Evolutionary conservation across 2,113 vertebrate species (phyloP), one percentile per base, ranked within the genome.

Genomic region (Austrofundulus limnaeus): DNA sequence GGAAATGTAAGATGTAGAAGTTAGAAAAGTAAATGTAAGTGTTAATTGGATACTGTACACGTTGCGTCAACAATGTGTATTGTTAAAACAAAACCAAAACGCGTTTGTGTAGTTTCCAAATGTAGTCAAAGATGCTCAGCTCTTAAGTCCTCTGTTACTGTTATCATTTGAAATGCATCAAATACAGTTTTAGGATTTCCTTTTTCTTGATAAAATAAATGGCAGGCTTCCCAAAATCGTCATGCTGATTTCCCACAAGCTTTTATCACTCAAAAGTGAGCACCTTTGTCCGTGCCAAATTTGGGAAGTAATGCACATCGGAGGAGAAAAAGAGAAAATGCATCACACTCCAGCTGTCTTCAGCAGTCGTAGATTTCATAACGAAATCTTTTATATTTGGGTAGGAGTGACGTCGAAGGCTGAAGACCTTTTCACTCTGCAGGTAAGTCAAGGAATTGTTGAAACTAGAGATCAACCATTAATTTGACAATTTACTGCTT

Each of bases 381-480:
- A 13, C 23, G 3, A 20, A 11, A 37, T 11, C 9, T 11, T 52
- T 19, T 13, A 16, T 64, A 7, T 43, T 49, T 37, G 31, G 5
- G 71, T 51, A 58, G 51, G 45, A 55, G 48, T 48, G 68, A 62
- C 63, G 8, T 43, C 72, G 46, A 4, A 63, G 55, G 53, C 64
- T 41, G 69, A 55, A 82, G 46, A 68, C 53, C 84, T 46, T 66
- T 78, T 16, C 19, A 77, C 49, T 48, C 9, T 9, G 53, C 74
- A 89, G 87, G 87, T 89, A 87, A 89, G 87, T 89, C 14, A 28
- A 62, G 52, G 61, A 43, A 48, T 38, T 21, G 19, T 4, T 19
- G 12, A 50, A 20, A 53, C 3, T 9, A 58, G 19, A 61, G 4
- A 13, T n/a, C n/a, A n/a, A n/a, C n/a, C n/a, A n/a, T 43, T 14